Conservation (phyloP, 2,888 invertebrate species). For the Carterocephalus palaemon region DNA sequence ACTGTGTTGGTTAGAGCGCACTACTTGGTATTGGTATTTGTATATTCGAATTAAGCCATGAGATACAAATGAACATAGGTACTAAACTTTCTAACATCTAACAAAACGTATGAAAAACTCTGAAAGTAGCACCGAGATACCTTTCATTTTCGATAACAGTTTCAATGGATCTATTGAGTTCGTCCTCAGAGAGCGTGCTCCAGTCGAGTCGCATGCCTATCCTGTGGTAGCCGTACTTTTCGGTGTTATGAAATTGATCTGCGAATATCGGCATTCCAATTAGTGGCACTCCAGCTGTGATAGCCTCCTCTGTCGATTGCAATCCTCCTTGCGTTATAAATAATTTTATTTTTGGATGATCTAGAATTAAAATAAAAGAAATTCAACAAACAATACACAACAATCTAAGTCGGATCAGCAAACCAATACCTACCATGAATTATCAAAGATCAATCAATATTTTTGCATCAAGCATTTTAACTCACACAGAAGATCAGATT, state of each 20-base stretch:
- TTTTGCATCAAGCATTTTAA: too few species aligned
- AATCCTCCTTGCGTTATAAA: constrained; percentile 69
- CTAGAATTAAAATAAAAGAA: constrained; percentile 33
- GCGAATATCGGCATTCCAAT: constrained; percentile 57
- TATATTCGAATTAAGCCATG: too few species aligned
- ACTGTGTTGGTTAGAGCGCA: too few species aligned
- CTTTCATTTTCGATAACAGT: constrained; percentile 31
- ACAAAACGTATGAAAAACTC: too few species aligned
- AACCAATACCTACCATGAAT: too few species aligned
- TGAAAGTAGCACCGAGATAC: too few species aligned
- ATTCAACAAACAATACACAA: background rate
- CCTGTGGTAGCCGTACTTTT: constrained; percentile 39
- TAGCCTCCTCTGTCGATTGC: constrained; percentile 63
- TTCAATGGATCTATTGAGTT: constrained; percentile 34
- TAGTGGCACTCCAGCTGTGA: constrained; percentile 55
- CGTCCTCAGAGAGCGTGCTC: constrained; percentile 37
- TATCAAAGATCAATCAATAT: too few species aligned
- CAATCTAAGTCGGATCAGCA: too few species aligned
- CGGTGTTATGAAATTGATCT: constrained; percentile 58
- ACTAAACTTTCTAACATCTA: too few species aligned
- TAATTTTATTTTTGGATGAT: constrained; percentile 63
- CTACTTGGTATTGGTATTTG: too few species aligned
- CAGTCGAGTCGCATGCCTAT: constrained; percentile 49
- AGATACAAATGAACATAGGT: too few species aligned
- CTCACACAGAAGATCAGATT: background rate